Conservation (phyloP, 2,797 vertebrate genomes). For the Lacerta bilineata region DNA sequence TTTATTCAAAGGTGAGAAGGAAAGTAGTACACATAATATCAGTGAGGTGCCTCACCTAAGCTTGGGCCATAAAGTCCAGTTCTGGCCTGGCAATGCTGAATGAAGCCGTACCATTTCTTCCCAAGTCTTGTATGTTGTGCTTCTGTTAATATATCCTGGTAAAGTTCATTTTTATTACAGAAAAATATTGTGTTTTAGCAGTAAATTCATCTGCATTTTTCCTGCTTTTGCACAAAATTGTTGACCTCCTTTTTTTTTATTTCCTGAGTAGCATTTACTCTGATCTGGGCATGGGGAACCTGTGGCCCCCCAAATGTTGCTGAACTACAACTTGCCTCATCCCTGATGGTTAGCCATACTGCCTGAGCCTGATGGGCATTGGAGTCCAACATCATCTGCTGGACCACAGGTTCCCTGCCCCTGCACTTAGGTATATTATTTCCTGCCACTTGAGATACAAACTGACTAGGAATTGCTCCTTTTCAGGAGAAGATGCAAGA, state of each 20-base stretch:
- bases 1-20: slow-evolving; percentile 93
- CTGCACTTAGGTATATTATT: not conserved
- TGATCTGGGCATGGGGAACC: not conserved
- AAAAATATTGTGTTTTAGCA: slow-evolving; percentile 4
- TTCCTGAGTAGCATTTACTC: not conserved
- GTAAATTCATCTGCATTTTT: slow-evolving; percentile 10
- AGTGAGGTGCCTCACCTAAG: not conserved
- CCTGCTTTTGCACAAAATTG: not conserved
- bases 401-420: no score
- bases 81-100: not conserved
- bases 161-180: not conserved
- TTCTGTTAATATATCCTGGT: not conserved
- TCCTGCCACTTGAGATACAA: not conserved
- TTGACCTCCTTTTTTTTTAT: not conserved
- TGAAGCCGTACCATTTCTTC: not conserved
- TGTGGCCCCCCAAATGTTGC: not conserved
- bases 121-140: not conserved
- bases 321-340: not conserved
- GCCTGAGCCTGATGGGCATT: no score
- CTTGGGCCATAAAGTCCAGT: not conserved
- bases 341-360: no score
- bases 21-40: not conserved
- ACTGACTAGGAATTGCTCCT: slow-evolving; percentile 30
- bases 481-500: slow-evolving; percentile 97
- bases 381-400: no score